Conservation (phyloP, 2,888 invertebrate genomes). For the Ptychoptera contaminata region DNA sequence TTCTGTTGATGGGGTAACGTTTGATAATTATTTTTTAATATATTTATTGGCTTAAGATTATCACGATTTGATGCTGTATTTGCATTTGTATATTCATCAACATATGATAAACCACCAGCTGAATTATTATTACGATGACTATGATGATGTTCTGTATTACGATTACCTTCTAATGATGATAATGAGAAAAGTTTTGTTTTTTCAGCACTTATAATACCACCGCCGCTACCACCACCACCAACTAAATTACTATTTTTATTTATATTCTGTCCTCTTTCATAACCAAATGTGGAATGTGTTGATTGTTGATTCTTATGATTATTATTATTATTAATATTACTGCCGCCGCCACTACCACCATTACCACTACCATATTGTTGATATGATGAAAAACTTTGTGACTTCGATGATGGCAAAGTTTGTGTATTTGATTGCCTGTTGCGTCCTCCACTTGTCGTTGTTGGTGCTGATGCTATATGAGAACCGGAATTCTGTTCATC, state of each 20-base stretch:
- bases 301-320: conserved; percentile 5
- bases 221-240: conserved; percentile 3
- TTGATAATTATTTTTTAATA: conserved; percentile 6
- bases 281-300: conserved; percentile 20
- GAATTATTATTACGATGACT: conserved; percentile 4
- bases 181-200: too few species aligned
- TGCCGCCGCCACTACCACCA: too few species aligned
- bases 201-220: too few species aligned
- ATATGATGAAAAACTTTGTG: conserved; percentile 16
- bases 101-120: conserved; percentile 16
- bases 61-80: background rate
- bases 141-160: conserved; percentile 5
- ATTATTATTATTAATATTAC: background rate
- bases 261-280: conserved; percentile 18
- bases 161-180: too few species aligned
- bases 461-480: conserved; percentile 1
- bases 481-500: conserved; percentile 10
- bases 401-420: conserved; percentile 25
- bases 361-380: background rate
- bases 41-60: conserved; percentile 2
- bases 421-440: conserved; percentile 22
- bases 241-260: conserved; percentile 20
- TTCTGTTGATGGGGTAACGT: conserved; percentile 8
- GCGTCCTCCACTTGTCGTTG: conserved; percentile 15
- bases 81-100: conserved; percentile 19